These are phyloP conservation scores for Megaustenia siamemsis DNA, from an alignment of 2,888 invertebrate genomes.

Conservation along the genomic window DNA sequence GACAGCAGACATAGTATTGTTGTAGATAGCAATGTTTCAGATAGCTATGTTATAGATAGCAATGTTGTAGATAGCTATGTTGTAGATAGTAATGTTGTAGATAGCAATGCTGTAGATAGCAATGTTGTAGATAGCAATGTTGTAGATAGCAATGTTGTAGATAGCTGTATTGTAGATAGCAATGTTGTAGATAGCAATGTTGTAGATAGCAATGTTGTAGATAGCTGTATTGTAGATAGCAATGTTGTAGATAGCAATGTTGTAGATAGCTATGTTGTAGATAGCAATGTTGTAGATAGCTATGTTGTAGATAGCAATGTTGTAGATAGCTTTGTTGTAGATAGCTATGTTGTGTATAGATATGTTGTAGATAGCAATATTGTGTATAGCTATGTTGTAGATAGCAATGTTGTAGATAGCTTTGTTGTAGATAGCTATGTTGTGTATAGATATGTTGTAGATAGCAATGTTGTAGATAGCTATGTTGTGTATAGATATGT, in stretches of 20 bases:
- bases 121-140: not conserved
- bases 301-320: not conserved
- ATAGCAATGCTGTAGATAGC: not conserved
- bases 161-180: not conserved
- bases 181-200: not conserved
- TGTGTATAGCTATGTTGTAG: too few relatives aligned
- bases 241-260: not conserved
- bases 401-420: too few relatives aligned
- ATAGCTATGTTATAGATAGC: not conserved
- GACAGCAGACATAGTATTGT: not conserved
- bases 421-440: too few relatives aligned
- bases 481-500: too few relatives aligned
- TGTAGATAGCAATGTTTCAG: too few relatives aligned
- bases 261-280: not conserved
- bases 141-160: not conserved
- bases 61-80: not conserved
- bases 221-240: not conserved
- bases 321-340: not conserved
- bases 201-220: not conserved
- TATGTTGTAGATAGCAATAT: too few relatives aligned
- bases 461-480: too few relatives aligned
- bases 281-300: too few relatives aligned
- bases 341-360: too few relatives aligned
- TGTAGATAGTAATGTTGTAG: too few relatives aligned
- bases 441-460: too few relatives aligned